Base-by-base conservation (phyloP, 2,113 vertebrate genomes). In the Fukomys damarensis region DNA sequence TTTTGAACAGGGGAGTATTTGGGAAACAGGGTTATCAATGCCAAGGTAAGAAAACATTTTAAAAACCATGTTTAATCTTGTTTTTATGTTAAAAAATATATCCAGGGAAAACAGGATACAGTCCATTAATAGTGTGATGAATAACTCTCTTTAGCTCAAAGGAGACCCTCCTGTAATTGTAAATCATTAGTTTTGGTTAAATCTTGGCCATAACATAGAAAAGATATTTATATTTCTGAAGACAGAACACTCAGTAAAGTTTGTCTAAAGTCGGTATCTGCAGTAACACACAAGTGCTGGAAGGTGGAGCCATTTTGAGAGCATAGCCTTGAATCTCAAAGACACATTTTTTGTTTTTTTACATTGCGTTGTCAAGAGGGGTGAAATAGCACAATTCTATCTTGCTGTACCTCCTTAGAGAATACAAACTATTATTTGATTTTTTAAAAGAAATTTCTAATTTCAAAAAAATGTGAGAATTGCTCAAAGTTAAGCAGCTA, bases 1-100 rank as follows among this genome's bases (percentile, higher is more conserved):
- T 98, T 98, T 98, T 96, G 58, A 88, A 94, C 98, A 99, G 99
- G 99, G 99, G 99, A 77, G 99, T 99, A 41, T 99, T 99, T 99
- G 99, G 99, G 82, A 99, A 99, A 96, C 99, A 99, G 95, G 99
- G 99, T 79, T 99, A 99, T 98, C 99, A 99, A 98, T 99, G 99
- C 98, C 99, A 99, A 99, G 99, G 99, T 99, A 99, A 98, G 97
- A 93, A 92, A 94, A 92, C n/a, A 46, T 89, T 94, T 94, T 91
- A 10, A 82, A 94, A 95, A 8, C 22, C 26, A 9, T 35, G 14
- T 93, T 85, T 83, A 86, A 74, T 93, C 22, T 93, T 92, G 59
- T 58, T 90, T 28, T 30, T 96, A 3, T 88, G 41, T 93, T 92
- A 61, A 90, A 79, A 91, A 28, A 46, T 77, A 72, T 74, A 30